These are phyloP conservation scores for Drosophila paramelanica DNA, from an alignment of 2,888 invertebrate species.

Conservation along the genomic window DNA sequence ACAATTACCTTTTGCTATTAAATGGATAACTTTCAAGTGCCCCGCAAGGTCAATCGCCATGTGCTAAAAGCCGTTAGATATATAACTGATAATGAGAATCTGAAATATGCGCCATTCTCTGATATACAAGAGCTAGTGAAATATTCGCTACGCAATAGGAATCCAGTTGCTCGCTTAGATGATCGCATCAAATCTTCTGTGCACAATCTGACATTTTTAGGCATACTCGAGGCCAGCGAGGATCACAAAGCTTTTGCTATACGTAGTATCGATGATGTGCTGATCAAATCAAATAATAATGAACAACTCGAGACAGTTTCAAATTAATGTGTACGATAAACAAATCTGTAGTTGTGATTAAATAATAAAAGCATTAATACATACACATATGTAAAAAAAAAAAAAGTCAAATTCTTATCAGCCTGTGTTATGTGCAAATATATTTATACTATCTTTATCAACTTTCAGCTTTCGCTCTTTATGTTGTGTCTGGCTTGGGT, in stretches of 20 bases:
- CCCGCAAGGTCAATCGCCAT: conserved; percentile 75
- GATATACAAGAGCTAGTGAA: conserved; percentile 52
- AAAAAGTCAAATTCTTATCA: not conserved
- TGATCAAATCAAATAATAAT: not conserved
- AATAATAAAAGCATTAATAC: not conserved
- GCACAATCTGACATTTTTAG: conserved; percentile 32
- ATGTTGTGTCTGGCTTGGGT: conserved; percentile 93
- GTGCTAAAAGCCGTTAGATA: conserved; percentile 66
- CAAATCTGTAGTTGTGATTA: not conserved
- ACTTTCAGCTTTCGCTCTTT: conserved; percentile 89
- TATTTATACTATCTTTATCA: conserved; percentile 1
- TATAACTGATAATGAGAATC: conserved; percentile 32
- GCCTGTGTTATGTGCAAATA: no score
- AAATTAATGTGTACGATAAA: not conserved
- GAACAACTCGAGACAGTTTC: not conserved
- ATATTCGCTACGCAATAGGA: conserved; percentile 60
- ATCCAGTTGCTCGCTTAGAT: conserved; percentile 57
- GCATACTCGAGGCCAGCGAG: conserved; percentile 1
- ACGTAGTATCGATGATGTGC: not conserved
- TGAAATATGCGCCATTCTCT: conserved; percentile 18
- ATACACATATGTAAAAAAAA: no score
- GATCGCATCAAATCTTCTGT: conserved; percentile 53
- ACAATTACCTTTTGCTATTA: not conserved
- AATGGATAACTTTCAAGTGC: conserved; percentile 71
- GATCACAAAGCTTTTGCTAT: conserved; percentile 9